These are phyloP conservation scores for Magallana angulata DNA, from an alignment of 1,140 invertebrate genomes.

Conservation along the genomic window DNA sequence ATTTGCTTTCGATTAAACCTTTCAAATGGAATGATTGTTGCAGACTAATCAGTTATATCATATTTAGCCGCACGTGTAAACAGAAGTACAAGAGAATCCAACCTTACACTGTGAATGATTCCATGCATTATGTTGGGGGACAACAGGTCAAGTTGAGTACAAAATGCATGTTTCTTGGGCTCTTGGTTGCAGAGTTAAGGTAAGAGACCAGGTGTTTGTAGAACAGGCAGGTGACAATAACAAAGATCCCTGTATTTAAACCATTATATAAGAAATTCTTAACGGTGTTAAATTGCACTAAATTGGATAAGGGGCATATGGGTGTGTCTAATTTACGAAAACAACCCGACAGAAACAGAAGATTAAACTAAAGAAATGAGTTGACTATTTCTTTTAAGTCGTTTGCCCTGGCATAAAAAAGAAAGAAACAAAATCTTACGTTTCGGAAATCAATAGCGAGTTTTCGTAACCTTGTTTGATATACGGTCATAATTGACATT, in stretches of 20 bases:
- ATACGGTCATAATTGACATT: slow-evolving; percentile 20
- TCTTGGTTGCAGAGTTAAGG: slow-evolving; percentile 1
- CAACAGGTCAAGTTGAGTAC: neutral
- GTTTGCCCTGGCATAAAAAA: neutral
- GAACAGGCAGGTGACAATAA: slow-evolving; percentile 15
- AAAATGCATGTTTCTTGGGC: slow-evolving; percentile 6
- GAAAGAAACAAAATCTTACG: slow-evolving; percentile 6
- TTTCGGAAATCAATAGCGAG: neutral
- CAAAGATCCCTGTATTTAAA: slow-evolving; percentile 28
- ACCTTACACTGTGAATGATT: neutral
- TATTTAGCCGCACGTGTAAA: too few relatives aligned
- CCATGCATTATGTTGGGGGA: neutral
- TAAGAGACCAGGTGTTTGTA: neutral
- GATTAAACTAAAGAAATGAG: slow-evolving; percentile 9
- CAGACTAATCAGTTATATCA: too few relatives aligned
- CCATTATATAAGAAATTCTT: slow-evolving; percentile 34
- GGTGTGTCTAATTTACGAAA: neutral
- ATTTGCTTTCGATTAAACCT: too few relatives aligned
- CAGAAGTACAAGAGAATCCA: neutral
- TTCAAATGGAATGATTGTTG: too few relatives aligned
- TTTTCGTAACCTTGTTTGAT: slow-evolving; percentile 18
- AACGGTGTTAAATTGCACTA: slow-evolving; percentile 20
- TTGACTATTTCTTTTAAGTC: slow-evolving; percentile 13
- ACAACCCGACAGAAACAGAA: slow-evolving; percentile 14
- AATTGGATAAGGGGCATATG: slow-evolving; percentile 20